Evolutionary conservation across 2,888 invertebrate genomes (phyloP), one percentile per base, ranked within the genome.

Genomic region (Sphaerophoria rueppellii): DNA sequence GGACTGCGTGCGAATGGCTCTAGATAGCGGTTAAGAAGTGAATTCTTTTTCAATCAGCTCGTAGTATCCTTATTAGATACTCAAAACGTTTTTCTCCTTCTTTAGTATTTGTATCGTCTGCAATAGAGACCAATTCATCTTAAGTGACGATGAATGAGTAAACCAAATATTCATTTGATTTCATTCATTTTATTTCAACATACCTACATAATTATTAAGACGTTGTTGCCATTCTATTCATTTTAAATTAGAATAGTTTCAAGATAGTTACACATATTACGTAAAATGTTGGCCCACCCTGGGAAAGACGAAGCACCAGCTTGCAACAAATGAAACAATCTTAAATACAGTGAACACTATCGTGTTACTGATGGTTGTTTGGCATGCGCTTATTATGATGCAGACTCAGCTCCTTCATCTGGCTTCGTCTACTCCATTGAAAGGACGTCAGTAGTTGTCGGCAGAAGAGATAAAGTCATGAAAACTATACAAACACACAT

Each of bases 401-500:
- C 24, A 24, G 24, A 24, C 1, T 37, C 37, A 58, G 35, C 35
- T 37, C 35, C 35, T 50, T 16, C 37, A 37, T 37, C 40, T 58
- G 16, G 37, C 58, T 58, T 58, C 58, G 37, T 40, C 52, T 16
- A 40, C 40, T 58, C 40, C 58, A 37, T 58, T 58, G 58, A 58
- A 40, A 58, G 58, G 40, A 37, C 11, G 37, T 37, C 58, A 58
- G 40, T 40, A 24, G 24, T 24, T 24, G 24, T 37, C 40, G 16
- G 12, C 4, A 43, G 43, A 52, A 40, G 11, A 58, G 37, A 40
- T 40, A 24, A 16, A 58, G 6, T 37, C 16, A 58, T n/a, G 34
- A 16, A 50, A 6, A 50, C 16, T 50, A 11, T 58, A 40, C 37
- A 40, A 40, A 58, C 58, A 40, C 14, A 52, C 6, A 0, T 24